Base-by-base conservation (phyloP, 2,888 invertebrate genomes). In the Drosophila formosana region DNA sequence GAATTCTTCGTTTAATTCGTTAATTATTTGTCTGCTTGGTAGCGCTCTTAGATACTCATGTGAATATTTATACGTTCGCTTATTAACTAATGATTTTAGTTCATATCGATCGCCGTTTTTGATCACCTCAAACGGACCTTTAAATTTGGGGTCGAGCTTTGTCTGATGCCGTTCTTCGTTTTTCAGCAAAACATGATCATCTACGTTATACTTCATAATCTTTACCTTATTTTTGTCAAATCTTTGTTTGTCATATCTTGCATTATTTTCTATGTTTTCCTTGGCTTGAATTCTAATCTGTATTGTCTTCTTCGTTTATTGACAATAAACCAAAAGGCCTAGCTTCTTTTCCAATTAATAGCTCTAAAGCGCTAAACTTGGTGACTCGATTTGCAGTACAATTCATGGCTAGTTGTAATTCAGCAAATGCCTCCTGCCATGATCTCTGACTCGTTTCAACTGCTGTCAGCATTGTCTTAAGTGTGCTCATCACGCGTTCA, bases 191-290 rank as follows among this genome's bases (percentile, higher is more conserved):
- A 49, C 28, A 18, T 30, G 30, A 2, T 49, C 47, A 18, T 30
- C 30, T 53, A 53, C 30, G 9, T 28, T 55, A 52, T 58, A 18
- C 34, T 32, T 47, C 25, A 52, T 43, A 28, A 60, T 41, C 18
- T 66, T 66, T 23, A 58, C 46, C 9, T 49, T 60, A 41, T 41
- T 65, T 47, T 58, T 46, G 13, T 65, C 57, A 47, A 65, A 65
- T 32, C 51, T 52, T 26, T 47, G 18, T 41, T 58, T 65, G 13
- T 60, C 47, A 39, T 57, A 57, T 28, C 47, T 13, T 47, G 57
- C 37, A 39, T 28, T 57, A n/a, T 34, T 34, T 39, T 39, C 47
- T 47, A 57, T 57, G 28, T 39, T 57, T 49, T 57, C 39, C 26
- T 60, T 60, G 9, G 50, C 60, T 43, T 51, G 41, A 6, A 25